Conservation (phyloP, 2,797 vertebrate species). For the Ciconia nigra region DNA sequence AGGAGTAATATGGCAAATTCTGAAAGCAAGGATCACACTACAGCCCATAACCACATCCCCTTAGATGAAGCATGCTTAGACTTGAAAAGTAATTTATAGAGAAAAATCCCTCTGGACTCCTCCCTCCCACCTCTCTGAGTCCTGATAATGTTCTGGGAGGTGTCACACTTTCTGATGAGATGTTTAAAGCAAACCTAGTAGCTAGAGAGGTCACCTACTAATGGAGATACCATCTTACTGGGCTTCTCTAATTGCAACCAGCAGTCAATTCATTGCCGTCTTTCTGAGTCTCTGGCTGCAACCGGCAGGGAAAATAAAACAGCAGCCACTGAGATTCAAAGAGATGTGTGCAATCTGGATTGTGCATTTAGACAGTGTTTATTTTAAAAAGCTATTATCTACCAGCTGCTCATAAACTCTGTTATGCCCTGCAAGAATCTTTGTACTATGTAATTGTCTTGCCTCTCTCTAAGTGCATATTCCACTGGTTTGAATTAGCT, state of each 20-base stretch:
- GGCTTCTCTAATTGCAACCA: not conserved
- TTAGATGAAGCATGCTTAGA: not conserved
- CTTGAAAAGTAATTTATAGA: not conserved
- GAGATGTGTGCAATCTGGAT: not conserved
- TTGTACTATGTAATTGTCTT: constrained; percentile 7
- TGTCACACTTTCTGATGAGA: not conserved
- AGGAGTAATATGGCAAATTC: not conserved
- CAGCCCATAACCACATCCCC: not conserved
- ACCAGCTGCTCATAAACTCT: constrained; percentile 48
- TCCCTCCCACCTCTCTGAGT: not conserved
- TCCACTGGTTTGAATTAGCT: constrained; percentile 56
- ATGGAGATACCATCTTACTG: not conserved
- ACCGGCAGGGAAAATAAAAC: not conserved
- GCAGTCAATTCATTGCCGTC: not conserved
- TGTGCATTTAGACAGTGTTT: constrained; percentile 49
- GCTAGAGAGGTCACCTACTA: not conserved
- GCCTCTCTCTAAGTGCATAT: not conserved
- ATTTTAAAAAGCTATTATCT: constrained; percentile 60
- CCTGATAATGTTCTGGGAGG: not conserved
- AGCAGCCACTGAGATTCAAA: constrained; percentile 23
- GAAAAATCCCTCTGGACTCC: not conserved
- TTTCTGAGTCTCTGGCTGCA: not conserved
- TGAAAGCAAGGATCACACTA: not conserved
- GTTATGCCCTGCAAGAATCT: constrained; percentile 29
- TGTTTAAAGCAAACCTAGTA: not conserved